A percentile compares a stretch with the other conserved stretches of the same genome.
Conservation (phyloP, 2,888 invertebrate genomes). For the Orchesellides sinensis region DNA sequence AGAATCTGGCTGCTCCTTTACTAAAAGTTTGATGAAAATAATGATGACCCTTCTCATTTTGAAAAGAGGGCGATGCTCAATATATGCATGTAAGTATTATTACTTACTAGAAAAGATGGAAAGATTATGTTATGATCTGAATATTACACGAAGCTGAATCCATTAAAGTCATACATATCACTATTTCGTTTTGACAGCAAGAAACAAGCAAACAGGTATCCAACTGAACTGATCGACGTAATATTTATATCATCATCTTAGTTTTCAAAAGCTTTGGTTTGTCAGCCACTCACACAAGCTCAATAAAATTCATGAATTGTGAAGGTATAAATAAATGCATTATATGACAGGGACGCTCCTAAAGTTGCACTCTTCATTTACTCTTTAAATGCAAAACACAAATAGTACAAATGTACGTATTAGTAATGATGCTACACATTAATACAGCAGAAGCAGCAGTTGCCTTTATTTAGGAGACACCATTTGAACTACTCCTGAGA, state of each 20-base stretch:
- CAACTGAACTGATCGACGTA: constrained; percentile 33
- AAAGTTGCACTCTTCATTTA: constrained; percentile 1
- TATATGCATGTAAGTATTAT: background rate
- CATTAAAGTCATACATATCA: constrained; percentile 45
- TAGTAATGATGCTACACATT: background rate
- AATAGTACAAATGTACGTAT: constrained; percentile 1
- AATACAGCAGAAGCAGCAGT: constrained; percentile 17
- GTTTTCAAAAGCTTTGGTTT: constrained; percentile 1
- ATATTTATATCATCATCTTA: constrained; percentile 18
- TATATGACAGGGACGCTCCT: background rate
- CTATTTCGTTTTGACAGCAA: constrained; percentile 40
- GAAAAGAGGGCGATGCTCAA: background rate
- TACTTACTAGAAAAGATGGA: no score
- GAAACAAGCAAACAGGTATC: constrained; percentile 60
- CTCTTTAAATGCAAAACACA: constrained; percentile 5
- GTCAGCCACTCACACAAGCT: background rate
- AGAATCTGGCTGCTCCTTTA: background rate
- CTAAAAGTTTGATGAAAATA: constrained; percentile 17
- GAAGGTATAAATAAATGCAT: background rate
- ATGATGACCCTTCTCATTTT: constrained; percentile 21
- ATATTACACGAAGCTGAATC: constrained; percentile 31
- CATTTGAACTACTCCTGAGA: constrained; percentile 26
- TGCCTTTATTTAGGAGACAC: constrained; percentile 24
- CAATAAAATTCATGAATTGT: background rate
- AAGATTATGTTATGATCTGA: background rate